Base-by-base conservation (phyloP, 2,113 vertebrate species). In the Hippolais icterina region DNA sequence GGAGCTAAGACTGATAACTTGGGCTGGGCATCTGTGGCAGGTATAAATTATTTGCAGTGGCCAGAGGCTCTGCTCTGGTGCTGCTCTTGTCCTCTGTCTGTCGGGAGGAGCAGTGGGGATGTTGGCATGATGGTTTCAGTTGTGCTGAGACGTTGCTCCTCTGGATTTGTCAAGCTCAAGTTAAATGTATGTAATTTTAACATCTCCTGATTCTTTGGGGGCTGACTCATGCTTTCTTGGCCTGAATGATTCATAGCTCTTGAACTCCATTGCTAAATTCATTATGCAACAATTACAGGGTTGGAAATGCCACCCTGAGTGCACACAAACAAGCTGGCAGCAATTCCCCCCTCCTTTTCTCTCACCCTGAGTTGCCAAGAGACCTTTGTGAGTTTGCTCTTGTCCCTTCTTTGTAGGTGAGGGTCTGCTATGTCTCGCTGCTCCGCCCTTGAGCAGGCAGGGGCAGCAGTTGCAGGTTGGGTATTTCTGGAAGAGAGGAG, bases 161-260 rank as follows among this genome's bases (percentile, higher is more conserved):
- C 56, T 0, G 25, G 72, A 64, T 95, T 89, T 89, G 95, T 89
- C 94, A 82, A 42, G 57, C 91, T 71, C 27, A 37, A 96, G 89
- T 93, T 95, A 87, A 84, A 96, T 93, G 95, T 95, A 87, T 96
- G 53, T 95, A 87, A 94, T 96, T 97, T 92, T 84, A 94, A 93
- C 88, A 82, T 93, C 90, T 95, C 88, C 83, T 91, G 96, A 95
- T 94, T 94, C 95, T 90, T 93, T 1, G 33, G 88, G 90, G 57
- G 89, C 94, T 97, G 93, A 96, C 72, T 96, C 96, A 95, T 90
- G 85, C 5, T 53, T 96, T 96, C 84, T 83, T 93, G 90, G 93
- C 90, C 93, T 90, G 92, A 95, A 35, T 97, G 96, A 97, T 96
- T 97, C 96, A 96, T 24, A 90, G 83, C 95, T 94, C 91, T 95